Evolutionary conservation across 2,797 vertebrate species (phyloP).

Genomic region (Meriones psammophilus): DNA sequence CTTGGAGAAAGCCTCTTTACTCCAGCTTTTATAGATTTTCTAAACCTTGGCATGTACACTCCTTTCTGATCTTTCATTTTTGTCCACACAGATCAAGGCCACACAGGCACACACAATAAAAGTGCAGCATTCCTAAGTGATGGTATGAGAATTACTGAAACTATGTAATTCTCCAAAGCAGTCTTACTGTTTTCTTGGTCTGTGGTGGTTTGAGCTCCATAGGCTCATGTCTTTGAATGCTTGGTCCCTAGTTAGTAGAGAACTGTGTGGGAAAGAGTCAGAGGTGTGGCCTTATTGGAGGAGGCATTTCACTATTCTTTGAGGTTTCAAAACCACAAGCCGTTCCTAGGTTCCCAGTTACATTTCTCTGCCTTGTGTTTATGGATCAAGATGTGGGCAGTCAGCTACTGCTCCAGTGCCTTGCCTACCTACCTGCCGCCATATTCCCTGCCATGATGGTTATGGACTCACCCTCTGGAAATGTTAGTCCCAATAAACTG

Average conservation of each 20-base stretch:
- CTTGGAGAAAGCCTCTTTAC: background rate
- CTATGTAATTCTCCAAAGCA: background rate
- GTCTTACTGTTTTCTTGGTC: background rate
- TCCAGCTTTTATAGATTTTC: background rate
- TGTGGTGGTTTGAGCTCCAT: background rate
- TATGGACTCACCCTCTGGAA: background rate
- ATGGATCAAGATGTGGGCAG: background rate
- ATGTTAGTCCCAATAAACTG: background rate
- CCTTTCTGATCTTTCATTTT: background rate
- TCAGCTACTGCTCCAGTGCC: background rate
- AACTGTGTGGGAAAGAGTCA: background rate
- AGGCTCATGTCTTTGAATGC: background rate
- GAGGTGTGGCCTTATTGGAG: background rate
- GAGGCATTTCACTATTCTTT: background rate
- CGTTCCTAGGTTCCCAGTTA: background rate
- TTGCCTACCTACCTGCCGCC: background rate
- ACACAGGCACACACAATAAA: fast-evolving
- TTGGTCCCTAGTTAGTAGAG: background rate
- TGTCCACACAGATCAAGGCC: background rate
- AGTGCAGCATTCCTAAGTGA: background rate
- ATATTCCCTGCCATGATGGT: background rate
- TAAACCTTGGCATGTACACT: background rate
- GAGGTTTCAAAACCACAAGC: background rate
- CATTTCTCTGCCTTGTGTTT: background rate
- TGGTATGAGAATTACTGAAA: background rate